Percentiles rank a stretch among this genome's conserved stretches.
Evolutionary conservation across 2,888 invertebrate genomes (phyloP).

Genomic region (Trilocha varians): DNA sequence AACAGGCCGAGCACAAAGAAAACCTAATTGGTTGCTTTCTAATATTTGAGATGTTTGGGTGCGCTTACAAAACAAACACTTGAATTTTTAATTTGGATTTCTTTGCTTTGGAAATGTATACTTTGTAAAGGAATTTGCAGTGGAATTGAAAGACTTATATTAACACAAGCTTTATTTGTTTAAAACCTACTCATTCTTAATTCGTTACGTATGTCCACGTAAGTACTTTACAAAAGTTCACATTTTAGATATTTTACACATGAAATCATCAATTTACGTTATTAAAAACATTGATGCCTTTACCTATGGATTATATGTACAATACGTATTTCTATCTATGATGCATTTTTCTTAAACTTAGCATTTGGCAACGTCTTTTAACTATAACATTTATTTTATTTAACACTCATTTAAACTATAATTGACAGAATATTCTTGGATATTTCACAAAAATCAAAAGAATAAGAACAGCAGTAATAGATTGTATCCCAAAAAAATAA

Average conservation of each 20-base stretch:
- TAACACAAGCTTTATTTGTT: constrained; percentile 71
- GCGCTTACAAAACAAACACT: constrained; percentile 2
- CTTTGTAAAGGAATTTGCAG: not conserved
- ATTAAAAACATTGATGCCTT: constrained; percentile 49
- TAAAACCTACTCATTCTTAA: constrained; percentile 50
- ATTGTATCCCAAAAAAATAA: not conserved
- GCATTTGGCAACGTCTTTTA: constrained; percentile 66
- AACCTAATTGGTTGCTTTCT: constrained; percentile 3
- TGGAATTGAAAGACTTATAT: constrained; percentile 28
- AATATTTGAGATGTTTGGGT: not conserved
- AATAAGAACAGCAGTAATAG: constrained; percentile 5
- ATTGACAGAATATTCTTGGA: constrained; percentile 59
- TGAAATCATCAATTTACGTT: constrained; percentile 42
- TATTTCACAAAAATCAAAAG: constrained; percentile 1
- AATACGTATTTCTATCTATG: constrained; percentile 52
- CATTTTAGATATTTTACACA: constrained; percentile 27
- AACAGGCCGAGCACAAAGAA: constrained; percentile 12
- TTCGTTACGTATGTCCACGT: constrained; percentile 38
- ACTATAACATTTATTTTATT: constrained; percentile 56
- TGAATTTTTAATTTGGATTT: constrained; percentile 1
- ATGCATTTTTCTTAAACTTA: constrained; percentile 53
- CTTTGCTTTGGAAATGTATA: not conserved
- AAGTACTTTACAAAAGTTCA: constrained; percentile 33
- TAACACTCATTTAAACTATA: constrained; percentile 40
- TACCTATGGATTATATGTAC: constrained; percentile 63